A percentile compares a stretch with the other conserved stretches of the same genome.
Conservation (phyloP, 2,113 vertebrate genomes). For the Dendrocopos noguchii region DNA sequence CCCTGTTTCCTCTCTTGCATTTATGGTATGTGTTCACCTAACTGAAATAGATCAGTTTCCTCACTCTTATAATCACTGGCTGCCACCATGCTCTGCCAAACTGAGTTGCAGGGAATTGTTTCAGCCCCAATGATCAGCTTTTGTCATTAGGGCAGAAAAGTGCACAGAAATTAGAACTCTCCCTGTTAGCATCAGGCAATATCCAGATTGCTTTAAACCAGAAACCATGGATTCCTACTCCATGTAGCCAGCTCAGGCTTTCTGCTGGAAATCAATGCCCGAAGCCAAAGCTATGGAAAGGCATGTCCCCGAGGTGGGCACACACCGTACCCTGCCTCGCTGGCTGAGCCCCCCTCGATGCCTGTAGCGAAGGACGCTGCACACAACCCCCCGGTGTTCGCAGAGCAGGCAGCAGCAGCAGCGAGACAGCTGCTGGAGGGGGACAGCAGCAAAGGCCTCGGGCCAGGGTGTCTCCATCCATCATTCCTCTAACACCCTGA, state of each 20-base stretch:
- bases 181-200: neutral
- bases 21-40: neutral
- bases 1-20: neutral
- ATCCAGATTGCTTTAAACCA: neutral
- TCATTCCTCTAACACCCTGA: too few species aligned
- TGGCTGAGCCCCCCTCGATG: neutral
- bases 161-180: neutral
- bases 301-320: fast-evolving
- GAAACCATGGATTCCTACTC: neutral
- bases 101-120: neutral
- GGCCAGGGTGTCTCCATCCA: too few species aligned
- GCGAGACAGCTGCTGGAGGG: too few species aligned
- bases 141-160: neutral
- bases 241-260: neutral
- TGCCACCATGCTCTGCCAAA: neutral
- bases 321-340: fast-evolving
- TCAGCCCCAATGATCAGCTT: neutral
- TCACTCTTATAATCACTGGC: neutral
- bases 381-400: too few species aligned
- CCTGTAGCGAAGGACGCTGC: neutral
- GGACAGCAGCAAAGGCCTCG: too few species aligned
- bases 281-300: neutral
- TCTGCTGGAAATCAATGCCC: fast-evolving
- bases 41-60: neutral
- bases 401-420: too few species aligned